A percentile compares a stretch with the other conserved stretches of the same genome.
Conservation (phyloP, 2,888 invertebrate species). For the Melolontha melolontha region DNA sequence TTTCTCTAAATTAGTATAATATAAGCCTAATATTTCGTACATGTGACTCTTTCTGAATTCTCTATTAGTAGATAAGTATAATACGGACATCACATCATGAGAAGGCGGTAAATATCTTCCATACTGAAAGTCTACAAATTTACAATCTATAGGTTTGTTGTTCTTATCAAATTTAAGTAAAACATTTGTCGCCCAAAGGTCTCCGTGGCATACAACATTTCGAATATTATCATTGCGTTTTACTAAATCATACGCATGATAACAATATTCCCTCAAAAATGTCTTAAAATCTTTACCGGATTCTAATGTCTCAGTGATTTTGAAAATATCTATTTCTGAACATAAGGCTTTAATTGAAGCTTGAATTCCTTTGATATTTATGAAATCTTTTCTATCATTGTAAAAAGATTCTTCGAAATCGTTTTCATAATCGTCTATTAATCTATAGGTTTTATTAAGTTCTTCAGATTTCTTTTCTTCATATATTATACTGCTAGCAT, state of each 20-base stretch:
- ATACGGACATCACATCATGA: constrained; percentile 70
- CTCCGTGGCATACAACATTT: constrained; percentile 63
- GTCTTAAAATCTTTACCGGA: constrained; percentile 53
- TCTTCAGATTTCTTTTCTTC: constrained; percentile 53
- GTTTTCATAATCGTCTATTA: constrained; percentile 55
- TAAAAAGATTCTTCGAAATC: constrained; percentile 58
- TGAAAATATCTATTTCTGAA: constrained; percentile 54
- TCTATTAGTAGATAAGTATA: constrained; percentile 57
- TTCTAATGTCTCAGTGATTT: constrained; percentile 52
- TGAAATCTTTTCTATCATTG: constrained; percentile 51
- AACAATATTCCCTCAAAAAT: constrained; percentile 39
- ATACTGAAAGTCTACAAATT: constrained; percentile 63
- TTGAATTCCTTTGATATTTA: constrained; percentile 51
- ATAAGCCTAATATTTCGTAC: constrained; percentile 57
- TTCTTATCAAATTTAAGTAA: constrained; percentile 55
- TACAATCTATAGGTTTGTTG: constrained; percentile 53
- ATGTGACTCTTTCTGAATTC: constrained; percentile 54
- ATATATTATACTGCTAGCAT: constrained; percentile 62
- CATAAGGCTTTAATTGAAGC: constrained; percentile 55
- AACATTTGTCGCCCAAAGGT: constrained; percentile 59
- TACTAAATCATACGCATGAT: constrained; percentile 55
- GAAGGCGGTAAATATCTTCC: constrained; percentile 73
- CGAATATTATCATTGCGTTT: constrained; percentile 59
- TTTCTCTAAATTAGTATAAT: constrained; percentile 58
- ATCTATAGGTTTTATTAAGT: constrained; percentile 46